Conservation (phyloP, 2,797 vertebrate genomes). For the Peromyscus aztecus region DNA sequence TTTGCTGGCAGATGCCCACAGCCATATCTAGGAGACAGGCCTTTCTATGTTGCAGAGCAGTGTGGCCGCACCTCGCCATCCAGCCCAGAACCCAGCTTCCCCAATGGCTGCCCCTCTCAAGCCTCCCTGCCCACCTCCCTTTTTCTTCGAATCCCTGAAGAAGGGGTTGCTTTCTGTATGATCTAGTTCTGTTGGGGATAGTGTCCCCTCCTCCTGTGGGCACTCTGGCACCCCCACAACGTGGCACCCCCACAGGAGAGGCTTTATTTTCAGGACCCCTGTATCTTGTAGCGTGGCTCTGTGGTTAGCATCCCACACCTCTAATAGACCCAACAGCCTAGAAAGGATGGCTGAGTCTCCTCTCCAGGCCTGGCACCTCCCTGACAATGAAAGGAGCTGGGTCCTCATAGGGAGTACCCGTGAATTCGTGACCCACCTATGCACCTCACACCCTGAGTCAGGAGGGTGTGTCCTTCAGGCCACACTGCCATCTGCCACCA, state of each 20-base stretch:
- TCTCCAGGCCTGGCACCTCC: not conserved
- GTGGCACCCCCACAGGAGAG: not conserved
- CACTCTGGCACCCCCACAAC: too few relatives aligned
- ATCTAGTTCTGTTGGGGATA: not conserved
- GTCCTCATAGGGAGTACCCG: not conserved
- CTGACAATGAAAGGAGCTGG: not conserved
- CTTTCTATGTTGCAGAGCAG: too few relatives aligned
- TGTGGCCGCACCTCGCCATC: not conserved
- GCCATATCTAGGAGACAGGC: not conserved
- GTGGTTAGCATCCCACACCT: not conserved
- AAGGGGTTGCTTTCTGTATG: not conserved
- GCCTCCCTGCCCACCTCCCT: not conserved
- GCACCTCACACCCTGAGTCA: not conserved
- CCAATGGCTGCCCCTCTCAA: not conserved
- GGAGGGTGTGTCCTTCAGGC: not conserved
- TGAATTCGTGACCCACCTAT: not conserved
- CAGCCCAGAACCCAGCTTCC: not conserved
- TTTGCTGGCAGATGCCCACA: not conserved
- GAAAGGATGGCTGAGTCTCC: not conserved
- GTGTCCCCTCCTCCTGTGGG: not conserved
- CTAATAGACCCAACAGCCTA: not conserved
- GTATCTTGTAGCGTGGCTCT: too few relatives aligned
- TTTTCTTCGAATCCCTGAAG: not conserved
- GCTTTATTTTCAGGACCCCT: not conserved
- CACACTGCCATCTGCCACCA: not conserved